A percentile compares a stretch with the other conserved stretches of the same genome.
Evolutionary conservation across 2,797 vertebrate species (phyloP).

Genomic region (Chloroceryle amazona): DNA sequence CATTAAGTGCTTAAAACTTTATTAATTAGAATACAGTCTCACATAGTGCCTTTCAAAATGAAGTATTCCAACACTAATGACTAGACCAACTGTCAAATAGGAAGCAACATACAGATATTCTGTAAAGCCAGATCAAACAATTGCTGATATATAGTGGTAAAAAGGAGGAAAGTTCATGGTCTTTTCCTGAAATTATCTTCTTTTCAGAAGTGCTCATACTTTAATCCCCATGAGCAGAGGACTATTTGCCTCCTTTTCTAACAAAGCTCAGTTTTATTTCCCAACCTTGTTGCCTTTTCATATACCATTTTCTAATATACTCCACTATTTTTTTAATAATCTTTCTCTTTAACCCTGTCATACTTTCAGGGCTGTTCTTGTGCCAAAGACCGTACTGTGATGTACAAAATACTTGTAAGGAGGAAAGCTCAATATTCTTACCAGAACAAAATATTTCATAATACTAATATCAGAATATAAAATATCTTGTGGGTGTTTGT

Average conservation of each 20-base stretch:
- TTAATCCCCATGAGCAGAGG: neutral
- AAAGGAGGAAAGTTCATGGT: neutral
- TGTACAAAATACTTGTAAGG: neutral
- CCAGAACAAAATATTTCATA: fast-evolving
- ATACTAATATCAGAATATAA: neutral
- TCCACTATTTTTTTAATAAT: neutral
- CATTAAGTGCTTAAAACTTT: neutral
- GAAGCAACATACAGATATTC: neutral
- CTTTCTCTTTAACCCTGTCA: neutral
- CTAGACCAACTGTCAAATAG: neutral
- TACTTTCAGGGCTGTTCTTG: neutral
- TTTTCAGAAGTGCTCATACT: neutral
- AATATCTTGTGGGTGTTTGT: too few species aligned
- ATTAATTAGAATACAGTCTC: too few species aligned
- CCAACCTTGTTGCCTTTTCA: neutral
- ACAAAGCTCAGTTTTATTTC: neutral
- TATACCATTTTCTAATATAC: neutral
- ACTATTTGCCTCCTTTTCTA: neutral
- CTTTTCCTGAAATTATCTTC: neutral
- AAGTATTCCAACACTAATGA: neutral
- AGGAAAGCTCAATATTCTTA: neutral
- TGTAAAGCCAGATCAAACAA: neutral
- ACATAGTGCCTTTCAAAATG: neutral
- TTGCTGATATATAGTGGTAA: neutral
- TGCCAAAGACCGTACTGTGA: neutral